A percentile compares a stretch with the other conserved stretches of the same genome.
Evolutionary conservation across 2,888 invertebrate genomes (phyloP).

Genomic region (Troides helena): DNA sequence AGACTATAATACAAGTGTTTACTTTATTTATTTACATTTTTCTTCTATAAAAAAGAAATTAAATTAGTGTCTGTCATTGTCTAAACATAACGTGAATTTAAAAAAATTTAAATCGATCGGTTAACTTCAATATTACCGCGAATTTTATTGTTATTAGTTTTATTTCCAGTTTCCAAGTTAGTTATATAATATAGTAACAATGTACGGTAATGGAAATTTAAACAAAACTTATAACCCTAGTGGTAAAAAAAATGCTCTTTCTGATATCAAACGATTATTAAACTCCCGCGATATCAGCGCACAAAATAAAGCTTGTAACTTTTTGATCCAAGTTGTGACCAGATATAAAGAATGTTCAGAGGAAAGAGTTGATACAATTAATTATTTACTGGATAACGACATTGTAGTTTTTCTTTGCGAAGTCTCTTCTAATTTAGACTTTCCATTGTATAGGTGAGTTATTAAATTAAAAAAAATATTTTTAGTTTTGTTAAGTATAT

Average conservation of each 20-base stretch:
- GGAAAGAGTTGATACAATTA: conserved; percentile 55
- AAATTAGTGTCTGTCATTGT: too few species aligned
- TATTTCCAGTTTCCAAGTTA: neutral
- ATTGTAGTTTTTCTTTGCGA: conserved; percentile 71
- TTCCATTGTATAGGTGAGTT: conserved; percentile 61
- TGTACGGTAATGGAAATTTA: conserved; percentile 63
- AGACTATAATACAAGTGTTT: too few species aligned
- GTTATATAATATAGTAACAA: conserved; percentile 32
- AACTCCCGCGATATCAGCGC: conserved; percentile 63
- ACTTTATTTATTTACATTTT: too few species aligned
- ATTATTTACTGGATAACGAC: conserved; percentile 68
- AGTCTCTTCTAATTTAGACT: conserved; percentile 69
- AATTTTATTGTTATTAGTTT: neutral
- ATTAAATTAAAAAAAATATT: too few species aligned
- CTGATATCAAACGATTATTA: conserved; percentile 66
- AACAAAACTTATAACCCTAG: conserved; percentile 68
- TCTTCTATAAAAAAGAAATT: too few species aligned
- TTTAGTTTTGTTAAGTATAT: too few species aligned
- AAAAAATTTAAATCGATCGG: conserved; percentile 2
- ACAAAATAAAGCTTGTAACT: conserved; percentile 69
- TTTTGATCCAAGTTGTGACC: conserved; percentile 61
- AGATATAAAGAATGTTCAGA: conserved; percentile 55
- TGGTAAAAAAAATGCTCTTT: conserved; percentile 62
- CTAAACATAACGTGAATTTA: neutral
- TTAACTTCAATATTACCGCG: conserved; percentile 24